A percentile compares a stretch with the other conserved stretches of the same genome.
phyloP scores from a whole-genome alignment of 2,888 invertebrate species.

The Pollenia angustigena region DNA sequence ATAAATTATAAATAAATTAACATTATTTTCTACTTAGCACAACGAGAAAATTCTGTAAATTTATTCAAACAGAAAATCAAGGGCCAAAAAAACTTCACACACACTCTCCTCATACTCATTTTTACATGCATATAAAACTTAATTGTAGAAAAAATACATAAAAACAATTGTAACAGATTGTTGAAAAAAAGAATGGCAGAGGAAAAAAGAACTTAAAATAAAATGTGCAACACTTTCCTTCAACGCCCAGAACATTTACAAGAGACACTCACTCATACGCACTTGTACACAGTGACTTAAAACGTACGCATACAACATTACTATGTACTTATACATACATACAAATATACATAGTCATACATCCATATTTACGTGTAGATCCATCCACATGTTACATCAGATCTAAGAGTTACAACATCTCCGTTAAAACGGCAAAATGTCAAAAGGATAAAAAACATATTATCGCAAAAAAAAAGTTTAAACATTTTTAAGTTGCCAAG shows the following conservation, averaged over 20 bases:
- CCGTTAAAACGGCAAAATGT: slow-evolving; percentile 70
- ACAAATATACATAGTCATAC: not conserved
- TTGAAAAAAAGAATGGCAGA: slow-evolving; percentile 55
- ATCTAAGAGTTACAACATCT: slow-evolving; percentile 54
- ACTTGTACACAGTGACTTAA: slow-evolving; percentile 30
- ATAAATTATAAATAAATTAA: slow-evolving; percentile 71
- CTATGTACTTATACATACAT: slow-evolving; percentile 27
- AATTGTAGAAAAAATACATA: slow-evolving; percentile 63
- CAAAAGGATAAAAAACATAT: slow-evolving; percentile 74
- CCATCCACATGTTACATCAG: slow-evolving; percentile 35
- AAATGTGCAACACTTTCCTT: slow-evolving; percentile 73
- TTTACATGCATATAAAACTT: slow-evolving; percentile 42
- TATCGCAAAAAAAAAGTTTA: slow-evolving; percentile 24
- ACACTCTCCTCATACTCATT: slow-evolving; percentile 24
- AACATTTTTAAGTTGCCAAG: slow-evolving; percentile 24
- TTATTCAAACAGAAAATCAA: slow-evolving; percentile 68
- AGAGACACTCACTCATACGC: slow-evolving; percentile 58
- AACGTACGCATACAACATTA: slow-evolving; percentile 23
- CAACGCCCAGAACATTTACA: slow-evolving; percentile 70
- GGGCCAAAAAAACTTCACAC: slow-evolving; percentile 37
- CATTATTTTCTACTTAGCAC: slow-evolving; percentile 72
- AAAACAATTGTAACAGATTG: slow-evolving; percentile 72
- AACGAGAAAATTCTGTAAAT: slow-evolving; percentile 57
- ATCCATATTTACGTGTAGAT: slow-evolving; percentile 43
- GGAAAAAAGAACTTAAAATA: slow-evolving; percentile 54